Evolutionary conservation across 2,797 vertebrate genomes (phyloP), one percentile per base, ranked within the genome.

Genomic region (Gymnocypris eckloni): DNA sequence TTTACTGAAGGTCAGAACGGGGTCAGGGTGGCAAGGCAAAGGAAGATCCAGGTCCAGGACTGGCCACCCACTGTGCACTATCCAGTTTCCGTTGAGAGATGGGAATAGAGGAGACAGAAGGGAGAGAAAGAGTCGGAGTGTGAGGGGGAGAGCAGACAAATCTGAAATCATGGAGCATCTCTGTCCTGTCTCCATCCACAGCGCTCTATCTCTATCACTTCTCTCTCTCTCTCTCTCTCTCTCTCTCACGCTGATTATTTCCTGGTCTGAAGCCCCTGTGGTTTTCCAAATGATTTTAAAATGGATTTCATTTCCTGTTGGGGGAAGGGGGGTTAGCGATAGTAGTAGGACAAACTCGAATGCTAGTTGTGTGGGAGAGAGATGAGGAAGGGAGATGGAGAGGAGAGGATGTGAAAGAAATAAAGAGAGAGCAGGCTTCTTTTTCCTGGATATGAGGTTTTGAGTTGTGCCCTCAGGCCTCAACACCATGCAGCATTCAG

Each of bases 241-340:
- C 83, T 86, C 87, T 41, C 41, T 43, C 86, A 83, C 84, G 18
- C 89, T 90, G 89, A 90, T 91, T 90, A 90, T 88, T 90, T 91
- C 85, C 89, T 88, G 28, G 86, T 87, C 87, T 88, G 69, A 89
- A 90, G 85, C 89, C 87, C 87, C 84, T 88, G 89, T 88, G 89
- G 88, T 90, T 89, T 81, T 88, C 86, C 78, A 90, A 90, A 91
- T 92, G 78, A 91, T 92, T 90, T 90, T 77, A 86, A 88, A 89
- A 89, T 91, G 90, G 88, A 88, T 90, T 90, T 91, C 73, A 89
- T 91, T 91, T 91, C 91, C 91, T 88, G 87, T 88, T 87, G 15
- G 77, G 43, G 48, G 76, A 72, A 78, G 52, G 72, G 61, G 80
- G 76, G 76, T 43, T 28, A 59, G 79, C 75, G 64, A 88, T 72